Evolutionary conservation across 2,888 invertebrate species (phyloP).

Genomic region (Drosophila subquinaria): DNA sequence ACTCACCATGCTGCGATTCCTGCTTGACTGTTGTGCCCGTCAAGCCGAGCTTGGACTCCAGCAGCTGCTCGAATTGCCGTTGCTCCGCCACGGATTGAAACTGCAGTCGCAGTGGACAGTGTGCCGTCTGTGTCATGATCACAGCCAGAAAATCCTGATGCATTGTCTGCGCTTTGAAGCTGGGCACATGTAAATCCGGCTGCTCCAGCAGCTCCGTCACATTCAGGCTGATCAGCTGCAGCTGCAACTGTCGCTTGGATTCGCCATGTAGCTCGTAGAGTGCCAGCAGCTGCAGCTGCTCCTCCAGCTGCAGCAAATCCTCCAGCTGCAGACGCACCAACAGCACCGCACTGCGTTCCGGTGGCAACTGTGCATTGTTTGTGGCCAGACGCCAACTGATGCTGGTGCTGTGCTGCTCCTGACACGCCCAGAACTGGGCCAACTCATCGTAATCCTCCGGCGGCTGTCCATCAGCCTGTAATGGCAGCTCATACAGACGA

Average conservation of each 20-base stretch:
- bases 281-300: conserved; percentile 42
- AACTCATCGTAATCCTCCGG: conserved; percentile 60
- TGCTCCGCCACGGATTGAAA: conserved; percentile 32
- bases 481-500: conserved; percentile 75
- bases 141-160: conserved; percentile 82
- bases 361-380: conserved; percentile 55
- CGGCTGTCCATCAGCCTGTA: conserved; percentile 52
- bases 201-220: conserved; percentile 53
- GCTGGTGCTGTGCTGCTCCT: conserved; percentile 40
- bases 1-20: conserved; percentile 11
- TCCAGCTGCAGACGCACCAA: conserved; percentile 67
- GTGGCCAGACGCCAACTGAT: conserved; percentile 48
- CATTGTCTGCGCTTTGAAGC: conserved; percentile 61
- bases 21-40: conserved; percentile 22
- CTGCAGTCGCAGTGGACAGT: conserved; percentile 57
- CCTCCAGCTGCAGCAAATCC: conserved; percentile 43
- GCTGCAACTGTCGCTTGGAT: conserved; percentile 42
- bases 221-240: conserved; percentile 53
- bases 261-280: conserved; percentile 48
- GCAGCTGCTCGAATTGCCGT: conserved; percentile 63
- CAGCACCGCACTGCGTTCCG: conserved; percentile 77
- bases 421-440: conserved; percentile 68
- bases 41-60: conserved; percentile 63
- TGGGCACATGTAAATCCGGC: conserved; percentile 55
- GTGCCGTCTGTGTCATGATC: conserved; percentile 63